These are phyloP conservation scores for Nanger granti DNA, from an alignment of 2,113 vertebrate genomes.

Conservation along the genomic window DNA sequence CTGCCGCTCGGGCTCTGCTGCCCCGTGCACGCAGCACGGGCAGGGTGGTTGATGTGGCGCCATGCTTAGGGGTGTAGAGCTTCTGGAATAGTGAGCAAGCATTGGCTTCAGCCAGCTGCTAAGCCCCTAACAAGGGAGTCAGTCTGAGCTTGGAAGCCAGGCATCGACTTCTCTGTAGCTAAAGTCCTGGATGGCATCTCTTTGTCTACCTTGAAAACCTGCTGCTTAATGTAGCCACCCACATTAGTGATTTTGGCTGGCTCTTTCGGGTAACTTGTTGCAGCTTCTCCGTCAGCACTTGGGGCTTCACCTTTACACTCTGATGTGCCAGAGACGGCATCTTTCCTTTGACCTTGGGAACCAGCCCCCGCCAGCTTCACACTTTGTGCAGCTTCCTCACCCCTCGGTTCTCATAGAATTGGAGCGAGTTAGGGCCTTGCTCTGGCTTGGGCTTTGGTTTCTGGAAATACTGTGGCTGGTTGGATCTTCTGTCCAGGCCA, in stretches of 20 bases:
- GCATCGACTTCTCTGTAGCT: not conserved
- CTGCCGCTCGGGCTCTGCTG: not conserved
- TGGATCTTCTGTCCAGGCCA: not conserved
- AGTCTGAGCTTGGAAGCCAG: not conserved
- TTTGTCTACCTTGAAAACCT: not conserved
- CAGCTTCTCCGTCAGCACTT: not conserved
- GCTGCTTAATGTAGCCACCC: not conserved
- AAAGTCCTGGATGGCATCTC: not conserved
- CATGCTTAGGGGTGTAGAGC: not conserved
- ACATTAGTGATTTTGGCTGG: not conserved
- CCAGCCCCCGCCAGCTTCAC: not conserved
- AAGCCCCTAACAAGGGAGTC: not conserved
- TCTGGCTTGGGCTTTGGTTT: not conserved
- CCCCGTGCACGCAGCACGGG: fast-evolving
- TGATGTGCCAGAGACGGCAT: not conserved
- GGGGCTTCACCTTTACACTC: not conserved
- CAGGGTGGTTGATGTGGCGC: fast-evolving
- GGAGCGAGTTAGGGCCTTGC: not conserved
- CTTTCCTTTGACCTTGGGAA: not conserved
- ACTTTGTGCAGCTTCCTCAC: not conserved
- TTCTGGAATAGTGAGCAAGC: not conserved
- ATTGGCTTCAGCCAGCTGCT: not conserved
- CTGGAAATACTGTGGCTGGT: not conserved
- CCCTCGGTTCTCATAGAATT: not conserved
- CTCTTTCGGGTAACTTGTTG: not conserved